A percentile compares a stretch with the other conserved stretches of the same genome.
Evolutionary conservation across 2,113 vertebrate genomes (phyloP).

Genomic region (Hyla sarda): DNA sequence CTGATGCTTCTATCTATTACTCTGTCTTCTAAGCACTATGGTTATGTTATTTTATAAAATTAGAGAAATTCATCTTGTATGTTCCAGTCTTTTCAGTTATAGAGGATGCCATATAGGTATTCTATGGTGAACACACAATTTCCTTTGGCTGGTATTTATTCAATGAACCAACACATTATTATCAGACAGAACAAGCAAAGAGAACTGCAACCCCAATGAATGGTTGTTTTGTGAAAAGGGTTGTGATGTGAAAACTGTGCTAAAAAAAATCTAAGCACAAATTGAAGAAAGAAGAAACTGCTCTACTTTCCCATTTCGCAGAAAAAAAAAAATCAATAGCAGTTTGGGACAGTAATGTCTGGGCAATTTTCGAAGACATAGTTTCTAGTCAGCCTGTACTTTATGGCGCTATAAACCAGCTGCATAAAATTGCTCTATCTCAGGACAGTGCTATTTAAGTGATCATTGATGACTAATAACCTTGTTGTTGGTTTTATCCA

Average conservation of each 20-base stretch:
- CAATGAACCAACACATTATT: background rate
- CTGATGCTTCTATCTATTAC: background rate
- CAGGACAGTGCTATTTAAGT: conserved; percentile 21
- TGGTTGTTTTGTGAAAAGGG: background rate
- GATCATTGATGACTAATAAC: conserved; percentile 6
- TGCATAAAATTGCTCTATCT: conserved; percentile 30
- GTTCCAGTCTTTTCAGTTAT: no score
- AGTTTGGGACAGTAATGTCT: conserved; percentile 39
- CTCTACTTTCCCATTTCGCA: conserved; percentile 24
- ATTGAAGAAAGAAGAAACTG: conserved; percentile 30
- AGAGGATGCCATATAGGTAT: background rate
- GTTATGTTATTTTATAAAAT: background rate
- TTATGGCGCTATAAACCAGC: conserved; percentile 19
- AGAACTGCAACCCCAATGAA: background rate
- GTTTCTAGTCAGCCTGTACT: conserved; percentile 20
- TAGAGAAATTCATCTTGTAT: background rate
- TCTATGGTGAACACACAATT: background rate
- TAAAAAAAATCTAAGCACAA: conserved; percentile 41
- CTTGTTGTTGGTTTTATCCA: conserved; percentile 5
- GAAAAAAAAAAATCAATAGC: conserved; percentile 52
- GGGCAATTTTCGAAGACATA: conserved; percentile 39
- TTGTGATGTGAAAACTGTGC: conserved; percentile 10
- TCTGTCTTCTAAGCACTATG: background rate
- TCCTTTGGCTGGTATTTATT: background rate
- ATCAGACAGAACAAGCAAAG: background rate